These are phyloP conservation scores for Erythrolamprus reginae DNA, from an alignment of 2,113 vertebrate genomes.

Conservation along the genomic window DNA sequence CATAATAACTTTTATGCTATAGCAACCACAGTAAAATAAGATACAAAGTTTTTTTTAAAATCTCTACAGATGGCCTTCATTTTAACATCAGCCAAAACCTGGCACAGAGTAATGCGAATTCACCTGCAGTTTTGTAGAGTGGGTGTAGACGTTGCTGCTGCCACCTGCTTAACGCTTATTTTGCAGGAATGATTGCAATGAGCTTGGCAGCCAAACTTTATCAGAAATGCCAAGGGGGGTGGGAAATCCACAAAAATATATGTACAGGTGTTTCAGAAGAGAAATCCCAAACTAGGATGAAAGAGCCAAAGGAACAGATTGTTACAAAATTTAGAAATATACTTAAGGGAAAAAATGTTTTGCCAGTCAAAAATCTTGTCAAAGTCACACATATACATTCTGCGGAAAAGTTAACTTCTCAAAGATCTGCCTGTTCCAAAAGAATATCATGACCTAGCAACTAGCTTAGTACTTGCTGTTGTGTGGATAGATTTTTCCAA, in stretches of 20 bases:
- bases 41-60: not conserved
- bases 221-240: not conserved
- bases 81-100: constrained; percentile 4
- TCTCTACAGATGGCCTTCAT: constrained; percentile 1
- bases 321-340: not conserved
- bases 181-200: not conserved
- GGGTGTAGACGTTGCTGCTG: not conserved
- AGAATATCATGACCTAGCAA: not conserved
- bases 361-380: not conserved
- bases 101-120: not conserved
- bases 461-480: not conserved
- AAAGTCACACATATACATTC: not conserved
- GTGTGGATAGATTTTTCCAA: not conserved
- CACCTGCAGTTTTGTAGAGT: not conserved
- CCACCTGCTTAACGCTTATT: constrained; percentile 19
- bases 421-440: not conserved
- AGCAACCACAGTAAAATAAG: not conserved
- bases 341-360: not conserved
- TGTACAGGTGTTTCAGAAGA: not conserved
- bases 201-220: not conserved
- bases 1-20: not conserved
- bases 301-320: constrained; percentile 1
- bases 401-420: not conserved
- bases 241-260: not conserved
- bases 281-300: not conserved